A percentile compares a stretch with the other conserved stretches of the same genome.
Evolutionary conservation across 2,797 vertebrate species (phyloP).

Genomic region (Sarcophilus harrisii): DNA sequence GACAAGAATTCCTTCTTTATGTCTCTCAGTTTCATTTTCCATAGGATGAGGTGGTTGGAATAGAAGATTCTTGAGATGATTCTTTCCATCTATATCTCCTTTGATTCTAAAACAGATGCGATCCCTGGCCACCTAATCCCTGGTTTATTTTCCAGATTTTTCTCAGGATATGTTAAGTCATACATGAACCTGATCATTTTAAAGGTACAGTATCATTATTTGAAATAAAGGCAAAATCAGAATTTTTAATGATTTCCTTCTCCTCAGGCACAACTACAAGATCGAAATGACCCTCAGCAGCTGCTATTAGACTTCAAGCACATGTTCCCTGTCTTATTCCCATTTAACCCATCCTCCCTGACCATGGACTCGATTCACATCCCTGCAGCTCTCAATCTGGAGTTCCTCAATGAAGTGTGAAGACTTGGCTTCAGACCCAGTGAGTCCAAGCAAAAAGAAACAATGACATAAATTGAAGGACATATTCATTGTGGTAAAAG

Average conservation of each 20-base stretch:
- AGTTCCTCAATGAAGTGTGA: slow-evolving; percentile 93
- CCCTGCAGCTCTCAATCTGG: slow-evolving; percentile 91
- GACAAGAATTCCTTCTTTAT: not conserved
- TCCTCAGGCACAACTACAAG: slow-evolving; percentile 89
- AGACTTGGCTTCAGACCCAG: slow-evolving; percentile 22
- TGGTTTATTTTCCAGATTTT: not conserved
- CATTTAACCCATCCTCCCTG: slow-evolving; percentile 93
- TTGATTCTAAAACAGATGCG: not conserved
- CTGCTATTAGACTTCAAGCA: slow-evolving; percentile 94
- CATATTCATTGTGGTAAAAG: slow-evolving; percentile 56
- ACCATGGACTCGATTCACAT: slow-evolving; percentile 94
- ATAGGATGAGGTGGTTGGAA: too few relatives aligned
- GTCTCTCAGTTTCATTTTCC: not conserved
- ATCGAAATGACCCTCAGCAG: slow-evolving; percentile 90
- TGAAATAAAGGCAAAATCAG: not conserved
- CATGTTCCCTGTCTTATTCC: slow-evolving; percentile 93
- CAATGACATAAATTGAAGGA: slow-evolving; percentile 25
- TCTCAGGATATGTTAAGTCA: not conserved
- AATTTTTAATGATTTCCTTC: slow-evolving; percentile 39
- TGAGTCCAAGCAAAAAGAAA: slow-evolving; percentile 48
- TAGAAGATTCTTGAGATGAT: not conserved
- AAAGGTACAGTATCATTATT: not conserved
- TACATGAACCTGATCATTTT: not conserved
- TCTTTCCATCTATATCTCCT: not conserved
- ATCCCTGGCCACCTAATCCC: not conserved